Evolutionary conservation across 2,113 vertebrate species (phyloP).

Genomic region (Phocoena sinus): DNA sequence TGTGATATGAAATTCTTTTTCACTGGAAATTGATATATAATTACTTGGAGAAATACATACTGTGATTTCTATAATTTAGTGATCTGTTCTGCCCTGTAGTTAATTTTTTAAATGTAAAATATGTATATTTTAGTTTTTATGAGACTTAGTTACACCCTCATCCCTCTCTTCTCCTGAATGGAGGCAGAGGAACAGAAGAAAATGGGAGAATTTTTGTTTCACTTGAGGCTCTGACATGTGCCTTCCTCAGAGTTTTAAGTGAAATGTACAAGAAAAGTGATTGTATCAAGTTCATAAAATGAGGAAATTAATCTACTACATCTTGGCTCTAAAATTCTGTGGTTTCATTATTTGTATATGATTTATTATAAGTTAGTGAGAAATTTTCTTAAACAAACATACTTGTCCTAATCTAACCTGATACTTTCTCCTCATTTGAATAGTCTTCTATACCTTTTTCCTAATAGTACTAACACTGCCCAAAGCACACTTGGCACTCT

Average conservation of each 20-base stretch:
- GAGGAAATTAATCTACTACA: neutral
- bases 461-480: neutral
- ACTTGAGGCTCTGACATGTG: neutral
- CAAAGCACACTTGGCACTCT: neutral
- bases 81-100: neutral
- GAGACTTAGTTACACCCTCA: neutral
- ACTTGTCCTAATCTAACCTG: neutral
- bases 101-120: neutral
- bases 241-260: neutral
- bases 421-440: neutral
- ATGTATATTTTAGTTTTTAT: neutral
- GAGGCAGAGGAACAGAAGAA: neutral
- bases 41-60: slow-evolving; percentile 52
- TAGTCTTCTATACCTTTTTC: neutral
- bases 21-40: slow-evolving; percentile 47
- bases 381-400: neutral
- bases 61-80: slow-evolving; percentile 2
- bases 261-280: neutral
- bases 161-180: neutral
- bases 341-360: neutral
- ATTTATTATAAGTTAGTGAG: neutral
- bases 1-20: slow-evolving; percentile 49
- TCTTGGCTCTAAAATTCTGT: neutral
- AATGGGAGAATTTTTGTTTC: neutral
- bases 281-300: neutral